These are phyloP conservation scores for Trichacis sp. DNA, from an alignment of 2,888 invertebrate species.

Conservation along the genomic window DNA sequence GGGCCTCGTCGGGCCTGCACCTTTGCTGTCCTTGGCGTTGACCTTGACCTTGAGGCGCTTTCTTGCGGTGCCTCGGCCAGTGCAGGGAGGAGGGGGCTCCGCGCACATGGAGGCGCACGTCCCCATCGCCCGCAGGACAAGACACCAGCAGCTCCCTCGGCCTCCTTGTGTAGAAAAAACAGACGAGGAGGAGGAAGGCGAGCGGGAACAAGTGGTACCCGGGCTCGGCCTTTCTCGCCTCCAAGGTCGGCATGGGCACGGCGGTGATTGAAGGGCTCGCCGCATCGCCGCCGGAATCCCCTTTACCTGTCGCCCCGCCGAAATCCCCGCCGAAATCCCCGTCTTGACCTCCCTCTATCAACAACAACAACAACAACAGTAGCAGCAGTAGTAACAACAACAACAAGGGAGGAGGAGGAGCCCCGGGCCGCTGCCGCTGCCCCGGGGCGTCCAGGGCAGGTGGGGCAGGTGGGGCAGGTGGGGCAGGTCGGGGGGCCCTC, in stretches of 20 bases:
- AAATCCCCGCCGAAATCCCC: too few relatives aligned
- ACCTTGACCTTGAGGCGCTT: slow-evolving; percentile 11
- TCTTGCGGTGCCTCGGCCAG: too few relatives aligned
- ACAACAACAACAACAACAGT: slow-evolving; percentile 24
- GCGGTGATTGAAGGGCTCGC: slow-evolving; percentile 66
- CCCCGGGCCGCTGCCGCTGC: neutral
- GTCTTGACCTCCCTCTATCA: too few relatives aligned
- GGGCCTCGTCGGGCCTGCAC: too few relatives aligned
- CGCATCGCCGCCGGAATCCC: slow-evolving; percentile 68
- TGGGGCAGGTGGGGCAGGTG: neutral
- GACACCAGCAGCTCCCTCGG: too few relatives aligned
- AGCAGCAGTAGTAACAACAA: slow-evolving; percentile 5
- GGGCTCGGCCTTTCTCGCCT: neutral
- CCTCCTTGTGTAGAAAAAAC: too few relatives aligned
- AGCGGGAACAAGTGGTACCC: neutral
- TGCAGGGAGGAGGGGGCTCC: too few relatives aligned
- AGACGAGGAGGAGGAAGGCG: neutral
- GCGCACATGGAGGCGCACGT: too few relatives aligned
- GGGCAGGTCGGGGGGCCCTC: neutral
- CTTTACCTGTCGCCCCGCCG: slow-evolving; percentile 15
- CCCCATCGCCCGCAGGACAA: too few relatives aligned
- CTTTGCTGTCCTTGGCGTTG: slow-evolving; percentile 20
- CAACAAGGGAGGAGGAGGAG: neutral
- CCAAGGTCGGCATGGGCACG: slow-evolving; percentile 48
- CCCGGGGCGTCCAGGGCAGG: too few relatives aligned